Conservation (phyloP, 2,888 invertebrate species). For the Nephrotoma guestfalica region DNA sequence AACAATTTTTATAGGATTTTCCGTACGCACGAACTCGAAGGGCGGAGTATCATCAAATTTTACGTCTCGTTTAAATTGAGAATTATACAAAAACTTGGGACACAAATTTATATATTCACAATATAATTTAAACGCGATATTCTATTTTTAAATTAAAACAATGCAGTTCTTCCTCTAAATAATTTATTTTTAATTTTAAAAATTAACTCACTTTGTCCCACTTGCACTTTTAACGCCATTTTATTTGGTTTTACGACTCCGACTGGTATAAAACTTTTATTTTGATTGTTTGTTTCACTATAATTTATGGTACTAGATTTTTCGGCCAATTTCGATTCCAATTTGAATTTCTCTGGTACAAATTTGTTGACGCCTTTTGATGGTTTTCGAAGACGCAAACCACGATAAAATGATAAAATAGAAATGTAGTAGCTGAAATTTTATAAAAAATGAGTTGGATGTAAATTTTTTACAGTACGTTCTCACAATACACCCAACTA, state of each 20-base stretch:
- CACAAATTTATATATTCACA: neutral
- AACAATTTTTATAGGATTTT: neutral
- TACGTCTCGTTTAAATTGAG: neutral
- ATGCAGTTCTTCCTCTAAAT: neutral
- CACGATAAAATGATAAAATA: neutral
- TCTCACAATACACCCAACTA: neutral
- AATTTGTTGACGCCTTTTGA: neutral
- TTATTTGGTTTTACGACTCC: constrained; percentile 21
- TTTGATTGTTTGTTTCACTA: constrained; percentile 13
- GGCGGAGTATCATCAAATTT: neutral
- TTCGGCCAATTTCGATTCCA: neutral
- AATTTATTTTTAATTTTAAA: neutral
- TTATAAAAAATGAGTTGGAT: neutral
- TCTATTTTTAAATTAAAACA: neutral
- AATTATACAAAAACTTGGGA: neutral
- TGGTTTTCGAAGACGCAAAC: neutral
- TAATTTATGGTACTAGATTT: neutral
- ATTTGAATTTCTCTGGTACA: neutral
- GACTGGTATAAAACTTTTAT: constrained; percentile 11
- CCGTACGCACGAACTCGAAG: neutral
- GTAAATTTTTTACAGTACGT: neutral
- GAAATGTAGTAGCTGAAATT: neutral
- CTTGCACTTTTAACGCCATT: constrained; percentile 78
- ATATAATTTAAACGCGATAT: neutral
- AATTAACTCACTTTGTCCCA: constrained; percentile 67